phyloP scores from a whole-genome alignment of 2,888 invertebrate species.

The Lasioglossum morio region DNA sequence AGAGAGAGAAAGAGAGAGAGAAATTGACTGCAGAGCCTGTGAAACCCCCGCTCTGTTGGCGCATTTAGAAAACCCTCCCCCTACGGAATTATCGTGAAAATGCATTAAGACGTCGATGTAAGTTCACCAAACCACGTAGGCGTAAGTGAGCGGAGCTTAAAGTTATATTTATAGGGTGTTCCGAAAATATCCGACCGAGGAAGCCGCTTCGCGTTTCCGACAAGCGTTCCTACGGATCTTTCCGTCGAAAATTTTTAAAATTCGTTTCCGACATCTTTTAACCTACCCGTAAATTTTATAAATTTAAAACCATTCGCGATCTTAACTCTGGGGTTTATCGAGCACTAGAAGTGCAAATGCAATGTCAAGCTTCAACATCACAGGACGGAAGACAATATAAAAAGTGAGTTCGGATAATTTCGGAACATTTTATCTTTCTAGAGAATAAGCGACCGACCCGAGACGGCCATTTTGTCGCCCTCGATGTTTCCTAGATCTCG shows the following conservation, averaged over 20 bases:
- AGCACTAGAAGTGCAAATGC: neutral
- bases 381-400: neutral
- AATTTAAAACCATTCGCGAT: neutral
- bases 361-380: neutral
- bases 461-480: constrained; percentile 17
- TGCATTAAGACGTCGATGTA: constrained; percentile 64
- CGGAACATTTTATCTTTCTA: constrained; percentile 42
- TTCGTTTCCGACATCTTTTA: neutral
- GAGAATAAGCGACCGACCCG: constrained; percentile 50
- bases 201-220: neutral
- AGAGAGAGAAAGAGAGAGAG: constrained; percentile 34
- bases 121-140: constrained; percentile 62
- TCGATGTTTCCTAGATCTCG: neutral
- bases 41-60: constrained; percentile 58
- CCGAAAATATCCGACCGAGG: constrained; percentile 49
- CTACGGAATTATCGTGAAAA: constrained; percentile 65
- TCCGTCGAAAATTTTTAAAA: neutral
- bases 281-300: neutral
- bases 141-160: constrained; percentile 54
- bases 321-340: neutral
- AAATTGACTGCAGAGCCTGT: constrained; percentile 64
- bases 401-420: constrained; percentile 24
- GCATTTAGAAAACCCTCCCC: constrained; percentile 61
- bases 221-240: neutral
- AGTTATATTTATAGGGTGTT: constrained; percentile 49